A percentile compares a stretch with the other conserved stretches of the same genome.
phyloP scores from a whole-genome alignment of 2,888 invertebrate species.

The Alentia gelatinosa region DNA sequence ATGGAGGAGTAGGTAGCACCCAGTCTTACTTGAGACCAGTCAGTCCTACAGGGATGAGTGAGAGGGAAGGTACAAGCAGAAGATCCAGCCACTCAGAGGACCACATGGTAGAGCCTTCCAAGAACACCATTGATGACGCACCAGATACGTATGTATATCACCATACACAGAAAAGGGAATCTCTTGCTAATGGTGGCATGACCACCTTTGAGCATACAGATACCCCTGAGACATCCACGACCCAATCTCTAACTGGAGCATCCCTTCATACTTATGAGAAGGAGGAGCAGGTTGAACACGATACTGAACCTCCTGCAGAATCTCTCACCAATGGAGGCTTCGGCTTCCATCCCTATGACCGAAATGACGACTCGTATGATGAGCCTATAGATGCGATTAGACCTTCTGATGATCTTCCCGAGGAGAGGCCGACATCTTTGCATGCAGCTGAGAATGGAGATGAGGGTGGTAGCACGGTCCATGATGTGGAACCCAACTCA shows the following conservation, averaged over 20 bases:
- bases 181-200: background rate
- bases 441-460: background rate
- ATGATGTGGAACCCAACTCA: too few relatives aligned
- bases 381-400: background rate
- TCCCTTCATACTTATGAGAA: background rate
- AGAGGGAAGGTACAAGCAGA: background rate
- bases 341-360: background rate
- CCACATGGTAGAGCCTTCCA: background rate
- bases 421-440: too few relatives aligned
- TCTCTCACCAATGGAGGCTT: background rate
- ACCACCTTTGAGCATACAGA: background rate
- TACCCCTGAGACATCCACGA: background rate
- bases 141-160: background rate
- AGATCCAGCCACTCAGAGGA: background rate
- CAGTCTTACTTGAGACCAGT: background rate
- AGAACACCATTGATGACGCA: background rate
- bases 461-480: too few relatives aligned
- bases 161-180: background rate
- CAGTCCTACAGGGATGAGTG: background rate
- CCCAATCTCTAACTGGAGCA: background rate
- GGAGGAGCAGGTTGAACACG: background rate
- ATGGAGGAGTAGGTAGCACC: background rate
- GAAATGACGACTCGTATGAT: constrained; percentile 1
- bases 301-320: background rate
- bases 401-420: background rate